Evolutionary conservation across 2,113 vertebrate species (phyloP).

Genomic region (Vireo altiloquus): DNA sequence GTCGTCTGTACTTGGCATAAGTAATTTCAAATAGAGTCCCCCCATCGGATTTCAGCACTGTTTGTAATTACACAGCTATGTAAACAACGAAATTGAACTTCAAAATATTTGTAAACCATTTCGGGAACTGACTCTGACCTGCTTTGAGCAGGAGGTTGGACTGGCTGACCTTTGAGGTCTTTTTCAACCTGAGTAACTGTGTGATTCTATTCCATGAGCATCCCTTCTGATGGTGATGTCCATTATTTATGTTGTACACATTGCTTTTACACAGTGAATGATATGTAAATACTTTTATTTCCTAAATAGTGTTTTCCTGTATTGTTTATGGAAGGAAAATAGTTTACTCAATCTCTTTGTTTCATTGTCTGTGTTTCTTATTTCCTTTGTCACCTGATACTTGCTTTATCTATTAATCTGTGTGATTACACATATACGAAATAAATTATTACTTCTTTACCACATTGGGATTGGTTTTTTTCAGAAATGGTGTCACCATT

Average conservation of each 20-base stretch:
- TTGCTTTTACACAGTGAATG: neutral
- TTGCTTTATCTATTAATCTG: neutral
- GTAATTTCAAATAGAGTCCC: neutral
- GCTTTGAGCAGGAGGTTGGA: neutral
- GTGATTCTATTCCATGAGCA: neutral
- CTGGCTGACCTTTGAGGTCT: neutral
- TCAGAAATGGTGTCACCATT: neutral
- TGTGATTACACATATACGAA: neutral
- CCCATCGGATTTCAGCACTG: neutral
- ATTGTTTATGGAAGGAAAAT: neutral
- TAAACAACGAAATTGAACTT: neutral
- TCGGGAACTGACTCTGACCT: neutral
- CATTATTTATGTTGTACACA: neutral
- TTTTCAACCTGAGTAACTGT: neutral
- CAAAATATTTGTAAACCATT: neutral
- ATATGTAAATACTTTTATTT: neutral
- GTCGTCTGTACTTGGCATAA: neutral
- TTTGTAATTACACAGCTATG: neutral
- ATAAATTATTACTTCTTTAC: slow-evolving; percentile 10
- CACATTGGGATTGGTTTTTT: neutral
- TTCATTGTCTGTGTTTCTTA: neutral
- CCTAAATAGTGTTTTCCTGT: neutral
- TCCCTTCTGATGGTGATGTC: neutral
- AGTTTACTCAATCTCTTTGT: neutral
- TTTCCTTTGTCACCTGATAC: neutral